Evolutionary conservation across 2,113 vertebrate genomes (phyloP).

Genomic region (Tachysurus vachellii): DNA sequence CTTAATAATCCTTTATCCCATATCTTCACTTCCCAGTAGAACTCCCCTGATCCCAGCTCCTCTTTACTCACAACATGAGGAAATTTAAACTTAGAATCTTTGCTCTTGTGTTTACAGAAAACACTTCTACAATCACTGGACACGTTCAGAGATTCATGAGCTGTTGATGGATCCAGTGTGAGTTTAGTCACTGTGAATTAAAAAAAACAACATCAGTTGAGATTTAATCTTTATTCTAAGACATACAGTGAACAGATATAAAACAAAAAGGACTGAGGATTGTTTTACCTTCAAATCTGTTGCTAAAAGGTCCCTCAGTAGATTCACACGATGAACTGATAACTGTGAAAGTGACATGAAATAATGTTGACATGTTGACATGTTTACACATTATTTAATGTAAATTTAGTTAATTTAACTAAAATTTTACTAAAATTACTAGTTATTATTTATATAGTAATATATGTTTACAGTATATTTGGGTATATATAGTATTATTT

Average conservation of each 20-base stretch:
- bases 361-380: neutral
- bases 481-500: no score
- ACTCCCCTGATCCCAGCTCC: neutral
- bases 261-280: neutral
- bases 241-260: neutral
- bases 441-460: no score
- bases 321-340: neutral
- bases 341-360: neutral
- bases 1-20: neutral
- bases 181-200: conserved; percentile 16
- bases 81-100: neutral
- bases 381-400: neutral
- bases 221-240: neutral
- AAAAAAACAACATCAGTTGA: neutral
- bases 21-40: conserved; percentile 35
- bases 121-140: neutral
- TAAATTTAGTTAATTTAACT: neutral
- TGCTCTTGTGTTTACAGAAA: neutral
- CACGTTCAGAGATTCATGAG: neutral
- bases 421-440: no score
- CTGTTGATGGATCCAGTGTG: conserved; percentile 4
- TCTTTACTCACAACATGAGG: conserved; percentile 14
- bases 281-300: neutral
- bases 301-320: neutral
- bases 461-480: no score